phyloP scores from a whole-genome alignment of 2,113 vertebrate species.

The Chiloscyllium plagiosum region DNA sequence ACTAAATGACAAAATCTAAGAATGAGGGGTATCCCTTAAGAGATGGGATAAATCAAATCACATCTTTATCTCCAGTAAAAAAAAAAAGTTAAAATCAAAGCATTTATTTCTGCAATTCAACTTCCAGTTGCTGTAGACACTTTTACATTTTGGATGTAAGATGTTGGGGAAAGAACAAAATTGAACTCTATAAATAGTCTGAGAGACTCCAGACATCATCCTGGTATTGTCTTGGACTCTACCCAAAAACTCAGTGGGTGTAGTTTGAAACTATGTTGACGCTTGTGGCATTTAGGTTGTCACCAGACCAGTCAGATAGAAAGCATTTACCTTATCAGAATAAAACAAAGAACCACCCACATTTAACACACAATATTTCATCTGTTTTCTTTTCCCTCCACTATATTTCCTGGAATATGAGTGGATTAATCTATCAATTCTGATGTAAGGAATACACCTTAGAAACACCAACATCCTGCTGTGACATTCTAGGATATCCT shows the following conservation, averaged over 20 bases:
- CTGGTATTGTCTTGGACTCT: background rate
- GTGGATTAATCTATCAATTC: background rate
- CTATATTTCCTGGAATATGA: background rate
- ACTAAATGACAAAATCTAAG: too few species aligned
- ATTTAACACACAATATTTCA: background rate
- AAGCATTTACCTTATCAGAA: background rate
- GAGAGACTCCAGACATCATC: background rate
- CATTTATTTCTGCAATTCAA: background rate
- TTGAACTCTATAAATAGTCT: background rate
- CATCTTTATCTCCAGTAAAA: background rate
- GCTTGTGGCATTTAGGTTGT: background rate
- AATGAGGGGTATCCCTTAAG: too few species aligned
- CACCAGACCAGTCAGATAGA: background rate
- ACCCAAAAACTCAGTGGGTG: background rate
- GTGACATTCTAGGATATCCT: background rate
- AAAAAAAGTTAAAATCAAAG: background rate
- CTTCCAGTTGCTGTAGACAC: background rate
- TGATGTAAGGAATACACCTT: background rate
- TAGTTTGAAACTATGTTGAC: background rate
- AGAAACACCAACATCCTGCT: background rate
- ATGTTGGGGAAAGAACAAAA: background rate
- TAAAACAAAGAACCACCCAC: background rate
- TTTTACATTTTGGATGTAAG: background rate
- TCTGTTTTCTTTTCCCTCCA: background rate
- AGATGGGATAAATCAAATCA: background rate